Evolutionary conservation across 2,888 invertebrate genomes (phyloP).

Genomic region (Drosophila neotestacea): DNA sequence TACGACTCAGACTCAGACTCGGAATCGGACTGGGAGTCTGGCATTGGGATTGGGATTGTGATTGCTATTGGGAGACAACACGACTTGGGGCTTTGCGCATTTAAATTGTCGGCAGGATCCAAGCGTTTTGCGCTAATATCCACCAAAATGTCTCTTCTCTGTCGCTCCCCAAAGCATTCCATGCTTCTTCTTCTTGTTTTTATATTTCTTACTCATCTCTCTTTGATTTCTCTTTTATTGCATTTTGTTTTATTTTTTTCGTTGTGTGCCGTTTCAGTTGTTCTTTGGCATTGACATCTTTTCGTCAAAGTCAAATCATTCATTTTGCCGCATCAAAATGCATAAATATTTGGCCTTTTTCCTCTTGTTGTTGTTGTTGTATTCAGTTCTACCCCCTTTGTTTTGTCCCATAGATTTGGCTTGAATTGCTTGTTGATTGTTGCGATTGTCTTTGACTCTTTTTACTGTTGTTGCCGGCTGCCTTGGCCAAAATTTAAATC

Average conservation of each 20-base stretch:
- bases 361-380: neutral
- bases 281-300: constrained; percentile 78
- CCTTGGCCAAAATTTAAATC: constrained; percentile 64
- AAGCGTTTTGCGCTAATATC: constrained; percentile 80
- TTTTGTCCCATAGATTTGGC: constrained; percentile 37
- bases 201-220: constrained; percentile 2
- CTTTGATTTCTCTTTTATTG: constrained; percentile 7
- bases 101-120: constrained; percentile 82
- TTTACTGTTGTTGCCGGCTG: constrained; percentile 5
- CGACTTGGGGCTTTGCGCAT: constrained; percentile 56
- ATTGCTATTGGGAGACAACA: constrained; percentile 23
- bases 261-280: constrained; percentile 1
- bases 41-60: constrained; percentile 4
- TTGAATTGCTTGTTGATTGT: constrained; percentile 76
- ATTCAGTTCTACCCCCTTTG: constrained; percentile 6
- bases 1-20: neutral
- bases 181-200: constrained; percentile 2
- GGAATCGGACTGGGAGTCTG: neutral
- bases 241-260: neutral
- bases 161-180: constrained; percentile 33
- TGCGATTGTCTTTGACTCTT: constrained; percentile 55
- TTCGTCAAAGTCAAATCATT: constrained; percentile 84
- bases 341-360: constrained; percentile 75
- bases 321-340: constrained; percentile 84
- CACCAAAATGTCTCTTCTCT: constrained; percentile 61